Evolutionary conservation across 2,888 invertebrate species (phyloP), one percentile per base, ranked within the genome.

Genomic region (Rosalia funebris): DNA sequence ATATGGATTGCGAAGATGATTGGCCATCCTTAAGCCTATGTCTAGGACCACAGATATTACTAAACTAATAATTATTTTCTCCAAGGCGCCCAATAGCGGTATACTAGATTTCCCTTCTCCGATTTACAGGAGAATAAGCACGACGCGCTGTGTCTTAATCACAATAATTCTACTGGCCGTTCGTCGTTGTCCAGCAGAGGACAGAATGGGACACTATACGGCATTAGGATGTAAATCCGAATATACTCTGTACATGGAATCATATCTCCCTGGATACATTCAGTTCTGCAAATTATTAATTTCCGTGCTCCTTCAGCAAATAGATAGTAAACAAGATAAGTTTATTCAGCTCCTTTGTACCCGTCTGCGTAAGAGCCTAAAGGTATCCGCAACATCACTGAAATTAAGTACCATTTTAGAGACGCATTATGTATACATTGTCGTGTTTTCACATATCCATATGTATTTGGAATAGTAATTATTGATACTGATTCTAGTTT

Each of bases 321-420:
- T 67, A 68, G 70, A 69, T 66, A 46, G 64, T 42, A 57, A 66
- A 63, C 62, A 63, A 69, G 69, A 71, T 68, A 69, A 69, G 71
- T 71, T 71, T 68, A 60, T 66, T 65, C 61, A 34, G 46, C 41
- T 60, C 61, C 63, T 66, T 63, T 66, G 47, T 66, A 61, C 59
- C 55, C 59, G 57, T 59, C 57, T 50, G 54, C 48, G 31, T 50
- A 47, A 44, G 61, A 46, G 58, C 65, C 58, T 20, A 11, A 32
- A 58, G 65, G 56, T 63, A 65, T 41, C 42, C 56, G 39, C 56
- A 34, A 42, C 16, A 19, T 48, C 42, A 34, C 45, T 17, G 31
- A 56, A 50, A 60, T 59, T 61, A 57, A 59, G 39, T 53, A 57
- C 54, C 53, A 57, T 59, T 63, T 54, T 25, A 14, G 50, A 15